These are phyloP conservation scores for Dendrocincla tyrannina DNA, from an alignment of 2,797 vertebrate species.

Conservation along the genomic window DNA sequence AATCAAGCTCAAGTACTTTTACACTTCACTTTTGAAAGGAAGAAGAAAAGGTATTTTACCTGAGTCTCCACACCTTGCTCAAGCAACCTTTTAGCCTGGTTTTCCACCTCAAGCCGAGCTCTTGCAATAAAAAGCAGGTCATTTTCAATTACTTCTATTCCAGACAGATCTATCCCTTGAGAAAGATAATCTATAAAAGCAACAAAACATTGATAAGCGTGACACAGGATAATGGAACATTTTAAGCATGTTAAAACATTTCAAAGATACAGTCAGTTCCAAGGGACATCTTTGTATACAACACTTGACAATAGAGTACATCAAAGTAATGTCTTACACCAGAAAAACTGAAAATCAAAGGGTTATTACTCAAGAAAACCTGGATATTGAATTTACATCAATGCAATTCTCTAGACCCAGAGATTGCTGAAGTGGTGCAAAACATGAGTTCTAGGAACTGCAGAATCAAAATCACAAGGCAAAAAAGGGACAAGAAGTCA, in stretches of 20 bases:
- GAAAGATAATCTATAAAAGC: constrained; percentile 91
- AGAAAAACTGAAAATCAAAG: not conserved
- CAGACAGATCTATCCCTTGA: constrained; percentile 93
- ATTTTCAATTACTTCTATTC: constrained; percentile 95
- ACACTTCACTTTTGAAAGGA: not conserved
- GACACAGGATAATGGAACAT: not conserved
- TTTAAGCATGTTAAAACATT: constrained; percentile 20
- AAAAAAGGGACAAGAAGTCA: not conserved
- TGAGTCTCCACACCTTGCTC: constrained; percentile 97
- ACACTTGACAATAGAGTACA: not conserved
- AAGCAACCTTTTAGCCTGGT: constrained; percentile 93
- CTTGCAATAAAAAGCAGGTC: constrained; percentile 94
- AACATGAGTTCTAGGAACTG: not conserved
- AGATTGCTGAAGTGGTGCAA: not conserved
- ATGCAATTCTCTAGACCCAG: not conserved
- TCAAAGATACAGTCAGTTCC: not conserved
- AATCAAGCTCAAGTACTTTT: not conserved
- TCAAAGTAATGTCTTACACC: not conserved
- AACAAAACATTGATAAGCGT: constrained; percentile 33
- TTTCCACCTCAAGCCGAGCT: constrained; percentile 96
- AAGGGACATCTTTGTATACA: not conserved
- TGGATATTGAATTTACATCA: not conserved
- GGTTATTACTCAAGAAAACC: not conserved
- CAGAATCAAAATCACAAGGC: not conserved
- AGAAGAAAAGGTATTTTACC: constrained; percentile 75